These are phyloP conservation scores for Tiaroga cobitis DNA, from an alignment of 2,797 vertebrate species.

Conservation along the genomic window DNA sequence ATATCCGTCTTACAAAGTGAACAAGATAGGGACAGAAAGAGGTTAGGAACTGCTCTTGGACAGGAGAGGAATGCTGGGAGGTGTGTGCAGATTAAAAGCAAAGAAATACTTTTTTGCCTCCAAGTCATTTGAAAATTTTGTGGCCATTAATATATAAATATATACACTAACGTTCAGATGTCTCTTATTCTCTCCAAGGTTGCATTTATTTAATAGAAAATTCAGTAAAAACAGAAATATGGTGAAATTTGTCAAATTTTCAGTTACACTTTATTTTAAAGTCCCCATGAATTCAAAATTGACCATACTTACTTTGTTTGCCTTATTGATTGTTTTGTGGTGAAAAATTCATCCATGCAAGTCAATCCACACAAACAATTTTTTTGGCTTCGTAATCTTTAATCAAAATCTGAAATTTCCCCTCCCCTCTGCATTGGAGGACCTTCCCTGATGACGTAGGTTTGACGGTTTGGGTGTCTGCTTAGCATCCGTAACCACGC, in stretches of 20 bases:
- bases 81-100: neutral
- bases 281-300: too few species aligned
- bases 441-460: too few species aligned
- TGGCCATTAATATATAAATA: neutral
- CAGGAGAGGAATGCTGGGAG: constrained; percentile 10
- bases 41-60: constrained; percentile 36
- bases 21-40: constrained; percentile 20
- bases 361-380: too few species aligned
- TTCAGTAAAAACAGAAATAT: neutral
- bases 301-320: too few species aligned
- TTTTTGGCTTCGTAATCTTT: too few species aligned
- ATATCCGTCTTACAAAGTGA: constrained; percentile 27
- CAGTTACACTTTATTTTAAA: too few species aligned
- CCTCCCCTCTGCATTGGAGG: too few species aligned
- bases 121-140: neutral
- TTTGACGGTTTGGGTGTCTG: too few species aligned
- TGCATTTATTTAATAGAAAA: neutral
- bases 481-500: too few species aligned
- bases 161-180: neutral
- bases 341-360: too few species aligned
- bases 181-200: neutral
- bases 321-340: too few species aligned
- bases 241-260: neutral
- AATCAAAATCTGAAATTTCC: too few species aligned
- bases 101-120: constrained; percentile 5